Evolutionary conservation across 2,797 vertebrate species (phyloP).

Genomic region (Paramormyrops hopkinsi): DNA sequence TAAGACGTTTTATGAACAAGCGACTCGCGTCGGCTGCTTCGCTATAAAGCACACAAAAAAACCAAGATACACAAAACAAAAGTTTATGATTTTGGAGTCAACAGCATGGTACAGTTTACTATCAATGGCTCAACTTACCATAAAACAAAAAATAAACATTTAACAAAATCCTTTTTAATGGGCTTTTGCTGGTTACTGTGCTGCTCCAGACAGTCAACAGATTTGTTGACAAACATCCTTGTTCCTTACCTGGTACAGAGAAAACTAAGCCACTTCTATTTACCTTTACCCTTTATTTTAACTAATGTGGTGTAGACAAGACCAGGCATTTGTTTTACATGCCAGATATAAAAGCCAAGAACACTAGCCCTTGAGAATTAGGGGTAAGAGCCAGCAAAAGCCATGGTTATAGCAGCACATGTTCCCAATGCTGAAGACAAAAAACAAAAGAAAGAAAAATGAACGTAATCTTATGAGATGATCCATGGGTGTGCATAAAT

Average conservation of each 20-base stretch:
- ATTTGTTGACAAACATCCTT: slow-evolving; percentile 42
- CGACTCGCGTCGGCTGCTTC: slow-evolving; percentile 99
- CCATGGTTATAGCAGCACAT: slow-evolving; percentile 71
- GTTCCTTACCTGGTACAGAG: slow-evolving; percentile 69
- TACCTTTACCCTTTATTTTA: not conserved
- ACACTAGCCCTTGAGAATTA: slow-evolving; percentile 33
- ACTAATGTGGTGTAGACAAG: slow-evolving; percentile 27
- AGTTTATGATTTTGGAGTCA: slow-evolving; percentile 96
- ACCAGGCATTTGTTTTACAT: slow-evolving; percentile 32
- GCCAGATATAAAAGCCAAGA: slow-evolving; percentile 27
- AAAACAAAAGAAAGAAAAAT: slow-evolving; percentile 42
- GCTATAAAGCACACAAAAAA: slow-evolving; percentile 99
- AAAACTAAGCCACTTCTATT: slow-evolving; percentile 38
- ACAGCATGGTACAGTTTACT: slow-evolving; percentile 95
- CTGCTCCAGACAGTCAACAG: slow-evolving; percentile 35
- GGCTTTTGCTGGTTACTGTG: slow-evolving; percentile 70
- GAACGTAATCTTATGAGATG: slow-evolving; percentile 53
- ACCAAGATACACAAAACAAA: slow-evolving; percentile 99
- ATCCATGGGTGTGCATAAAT: slow-evolving; percentile 59
- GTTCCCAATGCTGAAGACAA: slow-evolving; percentile 73
- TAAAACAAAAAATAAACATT: slow-evolving; percentile 51
- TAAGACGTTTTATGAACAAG: slow-evolving; percentile 99
- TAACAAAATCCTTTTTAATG: slow-evolving; percentile 43
- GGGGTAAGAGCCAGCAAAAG: slow-evolving; percentile 69
- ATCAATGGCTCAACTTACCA: slow-evolving; percentile 90